phyloP scores from a whole-genome alignment of 1,140 invertebrate species.

The Lepidurus packardi region DNA sequence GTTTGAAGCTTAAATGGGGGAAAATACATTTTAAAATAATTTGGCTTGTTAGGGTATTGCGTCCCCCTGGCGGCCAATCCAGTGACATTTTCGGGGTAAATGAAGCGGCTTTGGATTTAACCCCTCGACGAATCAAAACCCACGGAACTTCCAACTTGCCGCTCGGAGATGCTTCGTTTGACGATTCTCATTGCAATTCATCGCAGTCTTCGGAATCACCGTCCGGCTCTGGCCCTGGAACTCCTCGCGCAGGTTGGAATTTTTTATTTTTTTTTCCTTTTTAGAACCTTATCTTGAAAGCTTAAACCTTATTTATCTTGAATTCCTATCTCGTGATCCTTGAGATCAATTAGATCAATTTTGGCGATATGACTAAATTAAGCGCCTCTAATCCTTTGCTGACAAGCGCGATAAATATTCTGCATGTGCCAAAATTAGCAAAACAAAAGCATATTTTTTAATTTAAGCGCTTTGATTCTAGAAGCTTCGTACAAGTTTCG shows the following conservation, averaged over 20 bases:
- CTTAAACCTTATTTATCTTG: background rate
- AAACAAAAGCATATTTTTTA: no score
- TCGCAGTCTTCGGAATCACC: conserved; percentile 32
- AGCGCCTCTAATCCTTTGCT: no score
- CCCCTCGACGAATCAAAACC: background rate
- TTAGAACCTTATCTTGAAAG: no score
- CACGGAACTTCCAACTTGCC: conserved; percentile 19
- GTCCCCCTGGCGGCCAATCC: conserved; percentile 31
- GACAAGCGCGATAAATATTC: no score
- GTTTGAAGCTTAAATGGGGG: background rate
- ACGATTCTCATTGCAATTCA: conserved; percentile 29
- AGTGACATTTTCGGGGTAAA: conserved; percentile 30
- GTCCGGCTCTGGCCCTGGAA: conserved; percentile 27
- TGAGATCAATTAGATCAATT: background rate
- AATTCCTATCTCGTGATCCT: background rate
- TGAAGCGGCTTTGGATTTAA: background rate
- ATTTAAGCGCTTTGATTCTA: no score
- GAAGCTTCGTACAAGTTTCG: no score
- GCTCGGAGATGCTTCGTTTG: conserved; percentile 26
- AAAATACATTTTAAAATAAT: background rate
- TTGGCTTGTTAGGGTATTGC: conserved; percentile 29
- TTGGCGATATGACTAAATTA: background rate
- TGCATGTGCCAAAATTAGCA: no score
- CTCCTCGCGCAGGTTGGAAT: conserved; percentile 27
- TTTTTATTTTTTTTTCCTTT: no score